These are phyloP conservation scores for Mystacides longicornis DNA, from an alignment of 2,888 invertebrate genomes.

Conservation along the genomic window DNA sequence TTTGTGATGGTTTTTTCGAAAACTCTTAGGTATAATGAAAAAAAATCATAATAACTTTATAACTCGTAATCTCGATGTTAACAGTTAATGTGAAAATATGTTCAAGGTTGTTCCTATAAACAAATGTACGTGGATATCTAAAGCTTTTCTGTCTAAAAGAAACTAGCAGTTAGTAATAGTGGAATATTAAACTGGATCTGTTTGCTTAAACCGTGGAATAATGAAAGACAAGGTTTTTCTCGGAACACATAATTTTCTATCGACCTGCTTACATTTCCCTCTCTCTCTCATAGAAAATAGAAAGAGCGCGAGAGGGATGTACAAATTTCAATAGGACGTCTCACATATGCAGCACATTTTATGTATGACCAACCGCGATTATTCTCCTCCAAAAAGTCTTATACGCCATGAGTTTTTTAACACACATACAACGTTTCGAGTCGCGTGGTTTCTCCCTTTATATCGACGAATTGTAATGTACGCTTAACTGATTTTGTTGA, in stretches of 20 bases:
- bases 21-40: no score
- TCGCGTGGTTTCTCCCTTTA: constrained; percentile 10
- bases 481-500: constrained; percentile 23
- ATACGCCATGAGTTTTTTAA: background rate
- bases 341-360: constrained; percentile 22
- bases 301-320: constrained; percentile 4
- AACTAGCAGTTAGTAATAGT: no score
- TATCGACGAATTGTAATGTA: constrained; percentile 25
- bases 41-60: no score
- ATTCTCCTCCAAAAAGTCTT: background rate
- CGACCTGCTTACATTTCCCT: background rate
- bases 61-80: no score
- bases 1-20: no score
- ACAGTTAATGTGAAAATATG: no score
- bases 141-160: no score
- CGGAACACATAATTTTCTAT: background rate
- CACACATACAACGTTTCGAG: constrained; percentile 11
- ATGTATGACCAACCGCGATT: constrained; percentile 20
- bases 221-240: background rate
- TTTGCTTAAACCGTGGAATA: no score
- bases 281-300: background rate
- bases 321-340: background rate
- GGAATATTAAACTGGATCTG: no score
- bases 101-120: no score
- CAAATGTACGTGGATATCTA: no score